A percentile compares a stretch with the other conserved stretches of the same genome.
Conservation (phyloP, 2,888 invertebrate genomes). For the Limenitis camilla region DNA sequence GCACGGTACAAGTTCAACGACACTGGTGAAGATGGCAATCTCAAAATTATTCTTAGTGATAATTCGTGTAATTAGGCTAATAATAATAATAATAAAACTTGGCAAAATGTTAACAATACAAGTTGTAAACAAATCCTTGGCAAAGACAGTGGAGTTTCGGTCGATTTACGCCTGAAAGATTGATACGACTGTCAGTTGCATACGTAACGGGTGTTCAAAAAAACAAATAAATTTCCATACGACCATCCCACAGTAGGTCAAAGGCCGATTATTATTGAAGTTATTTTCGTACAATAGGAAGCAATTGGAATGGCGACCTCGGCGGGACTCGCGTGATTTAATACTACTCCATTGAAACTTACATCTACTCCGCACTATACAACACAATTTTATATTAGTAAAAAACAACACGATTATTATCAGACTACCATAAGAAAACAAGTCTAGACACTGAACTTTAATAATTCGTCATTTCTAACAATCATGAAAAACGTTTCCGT, state of each 20-base stretch:
- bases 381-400: too few species aligned
- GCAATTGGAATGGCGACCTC: slow-evolving; percentile 20
- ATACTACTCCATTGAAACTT: slow-evolving; percentile 8
- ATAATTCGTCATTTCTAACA: too few species aligned
- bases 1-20: slow-evolving; percentile 3
- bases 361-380: too few species aligned
- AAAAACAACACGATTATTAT: too few species aligned
- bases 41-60: not conserved
- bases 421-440: too few species aligned
- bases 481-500: too few species aligned
- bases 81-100: slow-evolving; percentile 8
- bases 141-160: slow-evolving; percentile 11
- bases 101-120: slow-evolving; percentile 14
- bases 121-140: slow-evolving; percentile 16
- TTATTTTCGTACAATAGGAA: slow-evolving; percentile 19
- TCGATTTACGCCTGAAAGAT: slow-evolving; percentile 6
- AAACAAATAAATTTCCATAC: not conserved
- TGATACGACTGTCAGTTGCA: slow-evolving; percentile 1
- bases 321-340: slow-evolving; percentile 7
- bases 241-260: slow-evolving; percentile 13
- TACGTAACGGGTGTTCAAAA: not conserved
- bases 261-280: slow-evolving; percentile 16
- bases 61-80: not conserved
- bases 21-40: not conserved
- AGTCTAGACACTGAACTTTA: too few species aligned